These are phyloP conservation scores for Miichthys miiuy DNA, from an alignment of 2,797 vertebrate species.

Conservation along the genomic window DNA sequence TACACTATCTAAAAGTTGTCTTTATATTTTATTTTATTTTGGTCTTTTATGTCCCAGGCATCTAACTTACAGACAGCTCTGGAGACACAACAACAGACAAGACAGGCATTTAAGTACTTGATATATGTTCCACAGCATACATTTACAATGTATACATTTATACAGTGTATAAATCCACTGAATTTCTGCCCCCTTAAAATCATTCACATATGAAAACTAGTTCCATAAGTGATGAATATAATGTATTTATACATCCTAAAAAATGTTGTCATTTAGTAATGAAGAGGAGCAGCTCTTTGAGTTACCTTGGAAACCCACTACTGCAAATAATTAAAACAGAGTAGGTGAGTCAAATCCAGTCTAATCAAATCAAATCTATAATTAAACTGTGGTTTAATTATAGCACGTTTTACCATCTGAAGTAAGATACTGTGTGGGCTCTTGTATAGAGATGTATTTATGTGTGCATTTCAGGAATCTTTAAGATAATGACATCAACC, in stretches of 20 bases:
- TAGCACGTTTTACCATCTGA: not conserved
- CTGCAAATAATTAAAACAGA: not conserved
- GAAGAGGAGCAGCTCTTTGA: not conserved
- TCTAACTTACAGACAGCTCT: not conserved
- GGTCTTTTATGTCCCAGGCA: not conserved
- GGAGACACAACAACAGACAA: not conserved
- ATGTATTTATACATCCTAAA: not conserved
- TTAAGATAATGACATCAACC: not conserved
- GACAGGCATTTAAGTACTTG: not conserved
- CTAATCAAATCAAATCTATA: not conserved
- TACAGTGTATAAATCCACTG: not conserved
- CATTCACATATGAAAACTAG: too few relatives aligned
- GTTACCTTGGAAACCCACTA: not conserved
- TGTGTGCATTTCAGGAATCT: not conserved
- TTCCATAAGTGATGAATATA: not conserved
- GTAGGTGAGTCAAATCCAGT: not conserved
- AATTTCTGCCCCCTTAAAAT: not conserved
- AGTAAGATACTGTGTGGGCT: too few relatives aligned
- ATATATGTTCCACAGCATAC: too few relatives aligned
- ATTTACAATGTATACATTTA: too few relatives aligned
- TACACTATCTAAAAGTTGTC: not conserved
- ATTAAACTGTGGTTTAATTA: not conserved
- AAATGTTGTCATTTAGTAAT: not conserved
- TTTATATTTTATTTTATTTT: not conserved
- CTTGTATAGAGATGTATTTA: not conserved